Evolutionary conservation across 2,888 invertebrate species (phyloP), one percentile per base, ranked within the genome.

Genomic region (Pocota personata): DNA sequence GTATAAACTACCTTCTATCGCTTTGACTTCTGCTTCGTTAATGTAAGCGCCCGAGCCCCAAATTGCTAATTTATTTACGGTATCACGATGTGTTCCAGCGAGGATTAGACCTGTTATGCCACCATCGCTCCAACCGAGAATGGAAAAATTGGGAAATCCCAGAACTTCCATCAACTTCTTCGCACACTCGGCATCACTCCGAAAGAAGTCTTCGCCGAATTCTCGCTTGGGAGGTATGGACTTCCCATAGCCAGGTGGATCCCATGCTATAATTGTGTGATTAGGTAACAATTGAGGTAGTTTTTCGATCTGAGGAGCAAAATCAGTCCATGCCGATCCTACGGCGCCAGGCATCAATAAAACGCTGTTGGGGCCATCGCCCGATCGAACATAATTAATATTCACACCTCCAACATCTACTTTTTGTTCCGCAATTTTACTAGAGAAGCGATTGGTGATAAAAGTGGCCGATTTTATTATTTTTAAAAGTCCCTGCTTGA

Each of bases 91-190:
- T 78, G 94, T 94, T 1, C 95, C 95, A 3, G 97, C 96, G n/a
- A 97, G 90, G 32, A 98, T 95, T 87, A 98, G 92, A 14, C 95
- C 95, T 0, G 96, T 95, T 50, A 95, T 96, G 1, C 97, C 98
- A 27, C 98, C 98, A 92, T 97, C 97, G 92, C 97, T 97, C 97
- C 98, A 98, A 0, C 98, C 98, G 75, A 98, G 90, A 8, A 97
- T 89, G 0, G 97, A 97, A 91, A 95, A 97, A 88, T 95, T 95
- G 0, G 94, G 90, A 48, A 95, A 93, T 1, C 95, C 94, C 7
- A 98, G 90, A 52, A 93, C 93, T 94, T 95, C 93, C 96, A 97
- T 97, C 60, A 98, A 93, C 71, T 94, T 92, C 86, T 94, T 93
- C 12, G 96, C 97, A 84, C 92, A 92, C 30, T 94, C 93, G 4